phyloP scores from a whole-genome alignment of 1,140 invertebrate species.

The Pteromalus puparum region DNA sequence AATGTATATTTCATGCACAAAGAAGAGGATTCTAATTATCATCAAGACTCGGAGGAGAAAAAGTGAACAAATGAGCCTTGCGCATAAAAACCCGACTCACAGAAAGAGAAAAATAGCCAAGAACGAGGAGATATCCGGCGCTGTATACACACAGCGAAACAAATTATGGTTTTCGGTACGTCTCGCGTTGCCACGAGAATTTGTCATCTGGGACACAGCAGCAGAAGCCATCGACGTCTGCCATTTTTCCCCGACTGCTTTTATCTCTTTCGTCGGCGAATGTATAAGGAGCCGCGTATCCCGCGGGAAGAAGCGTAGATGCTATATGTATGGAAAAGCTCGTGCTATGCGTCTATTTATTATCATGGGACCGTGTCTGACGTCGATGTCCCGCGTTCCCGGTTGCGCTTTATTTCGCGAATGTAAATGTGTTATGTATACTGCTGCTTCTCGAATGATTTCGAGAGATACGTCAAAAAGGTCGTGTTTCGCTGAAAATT shows the following conservation, averaged over 20 bases:
- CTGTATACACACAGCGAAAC: neutral
- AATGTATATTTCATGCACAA: neutral
- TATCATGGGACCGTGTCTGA: constrained; percentile 17
- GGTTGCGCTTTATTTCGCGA: neutral
- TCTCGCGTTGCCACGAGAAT: constrained; percentile 3
- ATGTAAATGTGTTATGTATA: neutral
- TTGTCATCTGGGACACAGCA: constrained; percentile 33
- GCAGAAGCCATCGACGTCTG: constrained; percentile 36
- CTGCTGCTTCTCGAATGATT: neutral
- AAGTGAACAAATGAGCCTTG: neutral
- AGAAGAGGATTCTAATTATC: constrained; percentile 16
- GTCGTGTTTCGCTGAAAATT: neutral
- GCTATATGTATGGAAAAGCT: neutral
- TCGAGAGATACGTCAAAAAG: neutral
- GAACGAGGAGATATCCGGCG: neutral
- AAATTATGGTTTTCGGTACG: constrained; percentile 26
- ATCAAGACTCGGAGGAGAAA: neutral
- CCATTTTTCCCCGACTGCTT: neutral
- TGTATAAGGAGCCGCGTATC: neutral
- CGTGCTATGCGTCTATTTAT: constrained; percentile 26
- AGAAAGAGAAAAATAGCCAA: neutral
- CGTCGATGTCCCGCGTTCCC: neutral
- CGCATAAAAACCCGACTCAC: neutral
- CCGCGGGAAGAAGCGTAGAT: constrained; percentile 28
- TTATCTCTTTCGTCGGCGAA: neutral